Base-by-base conservation (phyloP, 2,113 vertebrate species). In the Mormoops blainvillei region DNA sequence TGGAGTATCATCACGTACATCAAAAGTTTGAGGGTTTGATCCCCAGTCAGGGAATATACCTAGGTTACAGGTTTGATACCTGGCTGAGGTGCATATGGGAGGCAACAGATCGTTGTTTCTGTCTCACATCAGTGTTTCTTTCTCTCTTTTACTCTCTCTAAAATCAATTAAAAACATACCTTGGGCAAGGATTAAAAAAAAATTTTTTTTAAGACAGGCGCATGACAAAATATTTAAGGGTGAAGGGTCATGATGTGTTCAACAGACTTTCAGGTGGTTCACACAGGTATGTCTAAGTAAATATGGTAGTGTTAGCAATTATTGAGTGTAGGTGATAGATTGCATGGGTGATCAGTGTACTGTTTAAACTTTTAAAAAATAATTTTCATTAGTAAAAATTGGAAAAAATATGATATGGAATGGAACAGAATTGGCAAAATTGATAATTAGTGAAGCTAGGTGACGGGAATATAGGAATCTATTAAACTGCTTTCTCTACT, bases 381-480 rank as follows among this genome's bases (percentile, higher is more conserved):
- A 73, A 50, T 74, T 94, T 94, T 84, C 45, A 93, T 76, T 71
- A 76, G 43, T 74, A 95, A 89, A 74, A 90, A 45, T 52, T 74
- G 31, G 58, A 33, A 58, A 80, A 89, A 96, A 45, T 85, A 48
- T 71, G 43, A 82, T 74, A 1, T 43, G 52, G 31, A 94, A 91
- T 89, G 31, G 63, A 91, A 88, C 7, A 78, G 91, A 8, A 63
- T n/a, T 54, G 45, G 33, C 63, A 88, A 92, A 87, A 76, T 48
- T 80, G n/a, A 68, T 85, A 58, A 94, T 87, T 61, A 93, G 28
- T 83, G 63, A 70, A 93, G 61, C 22, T 87, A 87, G 28, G 38
- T 81, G 52, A 82, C 84, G 61, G 52, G 52, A 52, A 86, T 54
- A 89, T 36, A 76, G 9, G 54, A 76, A 18, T 81, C 87, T n/a